Conservation (phyloP, 2,797 vertebrate species). For the Enteromius thamalakanensis region DNA sequence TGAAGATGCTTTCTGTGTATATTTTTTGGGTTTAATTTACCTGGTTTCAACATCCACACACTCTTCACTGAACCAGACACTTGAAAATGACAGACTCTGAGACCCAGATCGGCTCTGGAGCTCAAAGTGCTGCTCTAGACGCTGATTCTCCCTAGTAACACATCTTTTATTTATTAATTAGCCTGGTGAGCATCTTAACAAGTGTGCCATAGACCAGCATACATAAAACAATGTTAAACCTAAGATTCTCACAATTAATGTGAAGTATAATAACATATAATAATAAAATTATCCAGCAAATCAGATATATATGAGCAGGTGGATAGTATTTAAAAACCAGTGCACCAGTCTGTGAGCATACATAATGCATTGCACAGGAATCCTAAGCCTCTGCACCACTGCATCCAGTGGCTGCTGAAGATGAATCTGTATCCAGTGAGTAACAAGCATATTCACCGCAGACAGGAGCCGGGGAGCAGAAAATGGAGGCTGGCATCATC, state of each 20-base stretch:
- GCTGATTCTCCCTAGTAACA: constrained; percentile 32
- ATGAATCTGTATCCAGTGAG: constrained; percentile 4
- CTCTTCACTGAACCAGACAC: not conserved
- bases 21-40: not conserved
- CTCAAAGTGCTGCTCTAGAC: constrained; percentile 17
- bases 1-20: not conserved
- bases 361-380: constrained; percentile 23
- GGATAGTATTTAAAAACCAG: not conserved
- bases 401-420: not conserved
- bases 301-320: not conserved
- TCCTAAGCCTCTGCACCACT: not conserved
- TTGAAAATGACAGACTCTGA: constrained; percentile 22
- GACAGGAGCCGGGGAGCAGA: not conserved
- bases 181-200: constrained; percentile 33
- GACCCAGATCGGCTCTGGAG: constrained; percentile 7
- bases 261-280: not conserved
- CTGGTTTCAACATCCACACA: not conserved
- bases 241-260: not conserved
- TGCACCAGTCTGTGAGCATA: not conserved
- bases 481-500: constrained; percentile 11
- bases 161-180: constrained; percentile 56
- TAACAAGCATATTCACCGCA: not conserved
- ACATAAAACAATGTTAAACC: not conserved
- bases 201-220: constrained; percentile 31
- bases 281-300: not conserved